These are phyloP conservation scores for Pelecanus crispus DNA, from an alignment of 2,113 vertebrate genomes.

Conservation along the genomic window DNA sequence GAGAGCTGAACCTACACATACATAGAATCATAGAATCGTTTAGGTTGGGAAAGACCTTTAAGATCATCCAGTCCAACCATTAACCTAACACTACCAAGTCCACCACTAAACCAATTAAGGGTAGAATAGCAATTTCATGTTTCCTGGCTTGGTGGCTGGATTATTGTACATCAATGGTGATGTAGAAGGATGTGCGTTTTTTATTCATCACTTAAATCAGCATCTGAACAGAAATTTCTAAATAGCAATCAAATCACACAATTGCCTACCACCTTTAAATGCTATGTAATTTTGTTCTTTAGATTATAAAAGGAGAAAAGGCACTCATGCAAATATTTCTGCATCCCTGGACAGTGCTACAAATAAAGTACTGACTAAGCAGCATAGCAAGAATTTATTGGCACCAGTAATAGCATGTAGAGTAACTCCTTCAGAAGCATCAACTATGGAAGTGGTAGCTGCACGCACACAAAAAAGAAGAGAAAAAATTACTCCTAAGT, in stretches of 20 bases:
- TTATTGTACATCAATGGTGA: no score
- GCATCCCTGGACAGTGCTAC: neutral
- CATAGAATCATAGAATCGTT: no score
- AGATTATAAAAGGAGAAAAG: neutral
- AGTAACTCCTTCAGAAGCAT: neutral
- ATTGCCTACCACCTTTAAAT: neutral
- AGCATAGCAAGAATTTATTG: neutral
- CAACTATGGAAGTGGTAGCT: neutral
- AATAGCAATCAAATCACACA: neutral
- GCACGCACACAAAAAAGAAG: neutral
- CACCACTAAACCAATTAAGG: no score
- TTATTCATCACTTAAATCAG: neutral
- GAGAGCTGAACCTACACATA: neutral
- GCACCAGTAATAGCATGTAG: neutral
- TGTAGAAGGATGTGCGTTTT: neutral
- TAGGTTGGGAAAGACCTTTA: no score
- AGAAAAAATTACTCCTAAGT: neutral
- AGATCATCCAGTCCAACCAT: no score
- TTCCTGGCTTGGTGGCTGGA: no score
- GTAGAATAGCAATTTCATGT: no score
- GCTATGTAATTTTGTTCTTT: neutral
- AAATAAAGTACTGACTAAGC: neutral
- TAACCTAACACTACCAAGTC: no score
- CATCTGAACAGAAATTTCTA: neutral
- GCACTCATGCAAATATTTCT: neutral